phyloP scores from a whole-genome alignment of 2,113 vertebrate species.

The Felis chaus region DNA sequence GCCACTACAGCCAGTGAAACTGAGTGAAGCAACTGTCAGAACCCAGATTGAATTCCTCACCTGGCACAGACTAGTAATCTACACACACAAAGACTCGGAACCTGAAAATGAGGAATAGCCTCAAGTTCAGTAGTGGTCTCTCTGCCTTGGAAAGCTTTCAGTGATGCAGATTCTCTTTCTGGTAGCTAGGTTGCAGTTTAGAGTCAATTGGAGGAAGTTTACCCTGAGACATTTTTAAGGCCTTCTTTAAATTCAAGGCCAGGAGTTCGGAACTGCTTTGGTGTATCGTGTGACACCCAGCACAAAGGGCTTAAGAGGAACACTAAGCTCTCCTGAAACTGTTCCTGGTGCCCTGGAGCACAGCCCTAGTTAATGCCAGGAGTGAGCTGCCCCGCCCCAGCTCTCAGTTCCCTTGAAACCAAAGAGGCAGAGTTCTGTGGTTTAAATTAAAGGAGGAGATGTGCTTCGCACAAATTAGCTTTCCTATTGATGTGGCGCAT shows the following conservation, averaged over 20 bases:
- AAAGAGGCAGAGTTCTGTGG: conserved; percentile 30
- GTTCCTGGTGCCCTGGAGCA: neutral
- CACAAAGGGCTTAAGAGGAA: conserved; percentile 42
- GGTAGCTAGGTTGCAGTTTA: neutral
- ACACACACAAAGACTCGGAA: neutral
- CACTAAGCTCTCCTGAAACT: neutral
- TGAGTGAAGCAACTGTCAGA: neutral
- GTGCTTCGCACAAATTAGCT: conserved; percentile 63
- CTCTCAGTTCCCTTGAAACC: conserved; percentile 27
- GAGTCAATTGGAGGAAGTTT: neutral
- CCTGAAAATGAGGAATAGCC: neutral
- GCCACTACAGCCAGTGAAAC: neutral
- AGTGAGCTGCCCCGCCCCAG: neutral
- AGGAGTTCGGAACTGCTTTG: neutral
- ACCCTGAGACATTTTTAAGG: conserved; percentile 3
- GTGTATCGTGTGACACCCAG: neutral
- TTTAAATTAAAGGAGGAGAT: conserved; percentile 68
- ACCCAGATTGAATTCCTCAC: neutral
- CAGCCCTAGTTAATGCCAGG: neutral
- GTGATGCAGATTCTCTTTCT: conserved; percentile 1
- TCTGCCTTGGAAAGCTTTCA: neutral
- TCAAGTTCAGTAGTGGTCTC: neutral
- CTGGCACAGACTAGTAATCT: neutral
- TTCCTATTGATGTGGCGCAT: conserved; percentile 62
- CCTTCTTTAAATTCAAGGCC: conserved; percentile 62